These are phyloP conservation scores for Rachycentron canadum DNA, from an alignment of 2,797 vertebrate species.

Conservation along the genomic window DNA sequence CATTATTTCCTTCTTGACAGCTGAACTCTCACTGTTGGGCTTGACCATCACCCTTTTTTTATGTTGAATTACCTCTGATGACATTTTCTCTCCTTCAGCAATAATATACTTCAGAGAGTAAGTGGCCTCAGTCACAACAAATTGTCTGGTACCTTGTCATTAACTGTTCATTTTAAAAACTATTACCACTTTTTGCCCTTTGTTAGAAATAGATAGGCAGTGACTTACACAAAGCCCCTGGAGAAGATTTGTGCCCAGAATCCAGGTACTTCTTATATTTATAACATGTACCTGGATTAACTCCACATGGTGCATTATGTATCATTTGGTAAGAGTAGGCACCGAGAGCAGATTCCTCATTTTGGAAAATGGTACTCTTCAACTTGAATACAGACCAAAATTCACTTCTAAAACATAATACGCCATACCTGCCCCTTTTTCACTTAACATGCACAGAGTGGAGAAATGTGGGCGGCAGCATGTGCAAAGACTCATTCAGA, in stretches of 20 bases:
- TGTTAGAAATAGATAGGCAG: not conserved
- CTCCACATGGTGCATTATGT: slow-evolving; percentile 37
- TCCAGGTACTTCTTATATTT: not conserved
- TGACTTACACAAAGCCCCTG: not conserved
- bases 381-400: slow-evolving; percentile 43
- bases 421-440: slow-evolving; percentile 13
- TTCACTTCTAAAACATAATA: slow-evolving; percentile 36
- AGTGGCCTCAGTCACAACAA: not conserved
- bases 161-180: not conserved
- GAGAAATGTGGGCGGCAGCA: slow-evolving; percentile 35
- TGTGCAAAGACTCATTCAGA: slow-evolving; percentile 45
- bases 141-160: not conserved
- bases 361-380: slow-evolving; percentile 48
- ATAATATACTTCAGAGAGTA: not conserved
- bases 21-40: no score
- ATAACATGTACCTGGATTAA: slow-evolving; percentile 24
- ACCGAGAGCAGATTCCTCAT: slow-evolving; percentile 29
- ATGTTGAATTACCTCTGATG: not conserved
- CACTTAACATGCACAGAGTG: slow-evolving; percentile 42
- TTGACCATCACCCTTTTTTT: not conserved
- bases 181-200: not conserved
- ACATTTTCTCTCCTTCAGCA: slow-evolving; percentile 9
- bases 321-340: slow-evolving; percentile 26
- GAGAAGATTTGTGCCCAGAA: slow-evolving; percentile 1
- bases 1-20: not conserved